These are phyloP conservation scores for Rhagophthalmus giganteus DNA, from an alignment of 2,888 invertebrate species.

Conservation along the genomic window DNA sequence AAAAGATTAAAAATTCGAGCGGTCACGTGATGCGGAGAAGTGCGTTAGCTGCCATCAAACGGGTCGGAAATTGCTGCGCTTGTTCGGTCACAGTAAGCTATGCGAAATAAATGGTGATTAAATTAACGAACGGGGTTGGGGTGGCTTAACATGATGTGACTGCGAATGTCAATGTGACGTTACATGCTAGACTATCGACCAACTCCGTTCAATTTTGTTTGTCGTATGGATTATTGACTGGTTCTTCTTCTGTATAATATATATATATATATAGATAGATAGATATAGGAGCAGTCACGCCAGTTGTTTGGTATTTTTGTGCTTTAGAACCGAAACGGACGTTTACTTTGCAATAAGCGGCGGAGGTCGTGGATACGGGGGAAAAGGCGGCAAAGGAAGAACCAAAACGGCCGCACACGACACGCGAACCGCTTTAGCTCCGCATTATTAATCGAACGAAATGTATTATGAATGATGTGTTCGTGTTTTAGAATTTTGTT, in stretches of 20 bases:
- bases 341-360: slow-evolving; percentile 10
- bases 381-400: too few species aligned
- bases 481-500: neutral
- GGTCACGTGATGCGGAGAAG: slow-evolving; percentile 25
- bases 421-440: neutral
- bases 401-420: neutral
- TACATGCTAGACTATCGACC: slow-evolving; percentile 28
- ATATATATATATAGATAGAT: too few species aligned
- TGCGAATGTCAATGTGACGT: slow-evolving; percentile 27
- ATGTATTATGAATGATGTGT: neutral
- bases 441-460: neutral
- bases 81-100: slow-evolving; percentile 31
- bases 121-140: slow-evolving; percentile 23
- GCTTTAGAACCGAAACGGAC: slow-evolving; percentile 20
- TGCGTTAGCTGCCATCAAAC: slow-evolving; percentile 28
- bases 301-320: slow-evolving; percentile 16
- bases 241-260: slow-evolving; percentile 28
- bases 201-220: slow-evolving; percentile 46
- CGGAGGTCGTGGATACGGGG: neutral
- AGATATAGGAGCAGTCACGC: slow-evolving; percentile 14
- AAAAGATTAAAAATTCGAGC: slow-evolving; percentile 32
- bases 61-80: slow-evolving; percentile 32
- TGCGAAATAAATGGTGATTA: slow-evolving; percentile 30
- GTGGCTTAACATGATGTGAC: slow-evolving; percentile 27
- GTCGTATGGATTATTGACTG: slow-evolving; percentile 47